phyloP scores from a whole-genome alignment of 1,140 invertebrate species.

The Campoletis sonorensis region DNA sequence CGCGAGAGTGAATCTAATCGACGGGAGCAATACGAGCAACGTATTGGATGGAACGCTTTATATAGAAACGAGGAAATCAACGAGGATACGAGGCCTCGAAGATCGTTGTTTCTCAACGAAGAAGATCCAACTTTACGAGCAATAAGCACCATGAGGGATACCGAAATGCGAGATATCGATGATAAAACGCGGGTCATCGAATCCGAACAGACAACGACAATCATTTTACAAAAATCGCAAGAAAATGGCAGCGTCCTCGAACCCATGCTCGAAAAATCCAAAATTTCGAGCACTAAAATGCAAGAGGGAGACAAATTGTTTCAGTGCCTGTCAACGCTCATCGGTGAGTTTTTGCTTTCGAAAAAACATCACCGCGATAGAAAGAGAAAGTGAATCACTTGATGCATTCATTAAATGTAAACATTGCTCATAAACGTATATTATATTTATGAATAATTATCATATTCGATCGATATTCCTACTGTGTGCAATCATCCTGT shows the following conservation, averaged over 20 bases:
- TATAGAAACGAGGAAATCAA: neutral
- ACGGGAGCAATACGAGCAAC: neutral
- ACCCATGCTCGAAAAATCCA: conserved; percentile 17
- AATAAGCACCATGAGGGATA: neutral
- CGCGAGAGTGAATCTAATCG: conserved; percentile 4
- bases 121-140: neutral
- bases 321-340: conserved; percentile 61
- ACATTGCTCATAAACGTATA: too few relatives aligned
- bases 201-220: neutral
- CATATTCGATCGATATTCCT: too few relatives aligned
- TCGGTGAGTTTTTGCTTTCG: conserved; percentile 58
- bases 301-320: conserved; percentile 60
- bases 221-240: conserved; percentile 17
- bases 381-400: neutral
- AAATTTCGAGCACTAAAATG: neutral
- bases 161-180: conserved; percentile 11
- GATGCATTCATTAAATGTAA: too few relatives aligned
- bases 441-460: too few relatives aligned
- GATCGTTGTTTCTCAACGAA: neutral
- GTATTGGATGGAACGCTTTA: too few relatives aligned
- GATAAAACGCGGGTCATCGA: neutral
- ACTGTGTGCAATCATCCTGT: too few relatives aligned
- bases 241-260: neutral
- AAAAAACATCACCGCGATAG: neutral
- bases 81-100: neutral